Evolutionary conservation across 2,888 invertebrate species (phyloP).

Genomic region (Pimpla rufipes): DNA sequence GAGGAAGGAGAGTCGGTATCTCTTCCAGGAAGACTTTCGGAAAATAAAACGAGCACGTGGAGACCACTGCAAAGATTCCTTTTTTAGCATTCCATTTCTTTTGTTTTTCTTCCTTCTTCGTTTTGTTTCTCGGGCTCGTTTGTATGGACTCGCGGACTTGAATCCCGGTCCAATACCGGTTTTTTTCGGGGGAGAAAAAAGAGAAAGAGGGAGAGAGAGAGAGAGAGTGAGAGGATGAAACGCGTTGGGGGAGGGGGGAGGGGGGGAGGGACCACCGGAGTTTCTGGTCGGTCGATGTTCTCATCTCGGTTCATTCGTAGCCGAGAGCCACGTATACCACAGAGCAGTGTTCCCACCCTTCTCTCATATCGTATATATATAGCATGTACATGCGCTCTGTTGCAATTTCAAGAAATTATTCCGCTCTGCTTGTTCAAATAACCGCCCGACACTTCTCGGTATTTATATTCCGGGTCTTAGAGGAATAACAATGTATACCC

Average conservation of each 20-base stretch:
- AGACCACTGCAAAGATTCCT: constrained; percentile 42
- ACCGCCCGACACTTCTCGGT: background rate
- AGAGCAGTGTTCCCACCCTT: background rate
- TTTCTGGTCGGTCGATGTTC: constrained; percentile 53
- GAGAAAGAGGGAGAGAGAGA: too few species aligned
- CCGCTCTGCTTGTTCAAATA: constrained; percentile 2
- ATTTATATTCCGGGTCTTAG: constrained; percentile 17
- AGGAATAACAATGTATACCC: constrained; percentile 10
- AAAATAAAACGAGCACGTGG: constrained; percentile 37
- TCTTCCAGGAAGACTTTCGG: constrained; percentile 42
- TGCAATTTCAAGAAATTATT: constrained; percentile 15
- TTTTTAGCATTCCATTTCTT: constrained; percentile 13
- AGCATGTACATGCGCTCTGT: background rate
- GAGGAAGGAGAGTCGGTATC: constrained; percentile 2
- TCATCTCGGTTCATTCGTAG: constrained; percentile 34
- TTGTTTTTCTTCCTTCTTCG: constrained; percentile 6
- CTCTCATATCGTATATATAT: background rate
- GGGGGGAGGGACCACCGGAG: constrained; percentile 35
- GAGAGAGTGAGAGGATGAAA: constrained; percentile 26
- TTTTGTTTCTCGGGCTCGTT: constrained; percentile 34
- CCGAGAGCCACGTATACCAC: constrained; percentile 3
- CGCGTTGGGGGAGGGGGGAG: background rate
- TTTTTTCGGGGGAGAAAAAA: constrained; percentile 21
- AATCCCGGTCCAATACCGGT: constrained; percentile 53
- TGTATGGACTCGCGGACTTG: constrained; percentile 26